These are phyloP conservation scores for Stylophora pistillata DNA, from an alignment of 64 coral and sea anemone species.

Conservation along the genomic window DNA sequence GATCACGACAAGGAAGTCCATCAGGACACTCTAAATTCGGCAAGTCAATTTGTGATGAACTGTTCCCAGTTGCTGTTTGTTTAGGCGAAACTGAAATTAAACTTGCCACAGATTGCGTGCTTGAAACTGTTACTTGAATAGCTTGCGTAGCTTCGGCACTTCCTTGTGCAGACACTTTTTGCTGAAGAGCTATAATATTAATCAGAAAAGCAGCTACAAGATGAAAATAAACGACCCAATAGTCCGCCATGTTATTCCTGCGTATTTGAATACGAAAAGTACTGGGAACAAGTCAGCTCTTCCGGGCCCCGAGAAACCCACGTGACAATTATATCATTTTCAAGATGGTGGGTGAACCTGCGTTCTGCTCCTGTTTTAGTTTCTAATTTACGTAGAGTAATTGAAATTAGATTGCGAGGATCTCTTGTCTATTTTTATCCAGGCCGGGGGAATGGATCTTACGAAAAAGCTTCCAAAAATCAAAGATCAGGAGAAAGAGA, in stretches of 20 bases:
- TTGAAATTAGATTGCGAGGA: neutral
- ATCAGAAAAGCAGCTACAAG: slow-evolving; percentile 5
- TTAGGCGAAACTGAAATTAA: slow-evolving; percentile 9
- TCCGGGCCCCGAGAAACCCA: slow-evolving; percentile 27
- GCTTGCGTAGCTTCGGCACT: neutral
- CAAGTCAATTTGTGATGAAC: neutral
- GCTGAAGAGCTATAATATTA: slow-evolving; percentile 2
- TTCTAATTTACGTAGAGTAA: neutral
- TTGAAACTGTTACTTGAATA: slow-evolving; percentile 19
- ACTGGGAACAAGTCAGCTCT: slow-evolving; percentile 28
- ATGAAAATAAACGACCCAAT: neutral
- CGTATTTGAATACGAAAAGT: neutral
- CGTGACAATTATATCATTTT: slow-evolving; percentile 88
- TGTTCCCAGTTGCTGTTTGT: neutral
- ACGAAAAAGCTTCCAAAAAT: slow-evolving; percentile 82
- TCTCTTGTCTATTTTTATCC: neutral
- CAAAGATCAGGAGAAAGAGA: slow-evolving; percentile 89
- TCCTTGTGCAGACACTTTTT: neutral
- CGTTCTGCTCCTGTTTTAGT: neutral
- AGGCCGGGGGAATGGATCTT: slow-evolving; percentile 94
- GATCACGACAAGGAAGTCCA: slow-evolving; percentile 44
- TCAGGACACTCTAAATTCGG: slow-evolving; percentile 51
- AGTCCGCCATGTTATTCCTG: slow-evolving; percentile 43
- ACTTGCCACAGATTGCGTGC: slow-evolving; percentile 26
- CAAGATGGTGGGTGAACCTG: slow-evolving; percentile 92